Evolutionary conservation across 2,113 vertebrate genomes (phyloP).

Genomic region (Ondatra zibethicus): DNA sequence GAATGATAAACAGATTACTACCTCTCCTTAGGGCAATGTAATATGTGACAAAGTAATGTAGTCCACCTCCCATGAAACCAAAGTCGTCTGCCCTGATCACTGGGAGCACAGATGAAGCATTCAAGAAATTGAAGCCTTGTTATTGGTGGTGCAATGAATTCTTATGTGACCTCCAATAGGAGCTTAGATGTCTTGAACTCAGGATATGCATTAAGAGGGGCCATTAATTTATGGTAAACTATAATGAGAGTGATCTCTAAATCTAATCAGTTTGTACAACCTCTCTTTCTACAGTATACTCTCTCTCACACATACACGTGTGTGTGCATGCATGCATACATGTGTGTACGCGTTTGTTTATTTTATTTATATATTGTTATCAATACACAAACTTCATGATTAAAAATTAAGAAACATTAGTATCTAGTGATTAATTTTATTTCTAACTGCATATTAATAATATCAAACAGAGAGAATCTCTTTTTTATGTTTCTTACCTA

Average conservation of each 20-base stretch:
- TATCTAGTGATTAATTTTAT: background rate
- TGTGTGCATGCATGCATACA: background rate
- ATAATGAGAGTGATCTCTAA: background rate
- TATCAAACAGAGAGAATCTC: background rate
- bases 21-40: background rate
- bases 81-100: background rate
- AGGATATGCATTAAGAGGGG: accelerated
- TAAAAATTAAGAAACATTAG: background rate
- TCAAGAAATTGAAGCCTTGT: background rate
- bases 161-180: background rate
- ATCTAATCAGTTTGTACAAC: background rate
- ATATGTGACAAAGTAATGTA: background rate
- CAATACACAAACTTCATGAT: background rate
- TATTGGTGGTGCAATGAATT: background rate
- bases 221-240: background rate
- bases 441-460: background rate
- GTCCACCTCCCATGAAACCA: background rate
- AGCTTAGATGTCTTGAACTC: background rate
- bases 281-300: background rate
- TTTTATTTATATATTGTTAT: background rate
- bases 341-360: background rate
- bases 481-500: background rate
- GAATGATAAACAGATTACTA: background rate
- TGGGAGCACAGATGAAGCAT: background rate
- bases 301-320: background rate